A percentile compares a stretch with the other conserved stretches of the same genome.
These are phyloP conservation scores for Panthera uncia DNA, from an alignment of 2,113 vertebrate species.

Conservation along the genomic window DNA sequence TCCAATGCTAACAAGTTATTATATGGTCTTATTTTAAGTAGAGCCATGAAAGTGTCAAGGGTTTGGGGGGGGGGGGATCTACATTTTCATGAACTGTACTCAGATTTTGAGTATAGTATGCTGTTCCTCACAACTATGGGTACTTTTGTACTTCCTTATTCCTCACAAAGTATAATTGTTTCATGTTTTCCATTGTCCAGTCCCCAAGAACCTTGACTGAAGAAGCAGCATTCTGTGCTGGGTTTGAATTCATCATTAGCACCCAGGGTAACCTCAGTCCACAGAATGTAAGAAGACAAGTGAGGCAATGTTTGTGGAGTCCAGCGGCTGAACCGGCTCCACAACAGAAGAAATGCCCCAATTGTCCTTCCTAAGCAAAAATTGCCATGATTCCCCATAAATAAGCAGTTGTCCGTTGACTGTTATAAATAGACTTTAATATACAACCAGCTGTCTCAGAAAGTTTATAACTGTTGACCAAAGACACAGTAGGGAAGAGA, in stretches of 20 bases:
- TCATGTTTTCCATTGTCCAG: neutral
- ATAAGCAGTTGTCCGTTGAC: constrained; percentile 57
- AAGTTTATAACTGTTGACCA: constrained; percentile 63
- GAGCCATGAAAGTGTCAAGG: neutral
- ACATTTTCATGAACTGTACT: neutral
- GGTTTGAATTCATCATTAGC: constrained; percentile 31
- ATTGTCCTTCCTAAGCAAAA: constrained; percentile 69
- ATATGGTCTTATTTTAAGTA: constrained; percentile 8
- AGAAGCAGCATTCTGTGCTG: neutral
- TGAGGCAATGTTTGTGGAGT: neutral
- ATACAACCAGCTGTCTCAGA: constrained; percentile 57
- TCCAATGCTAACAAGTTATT: neutral
- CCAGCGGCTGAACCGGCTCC: neutral
- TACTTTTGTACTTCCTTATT: neutral
- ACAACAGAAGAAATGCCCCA: constrained; percentile 25
- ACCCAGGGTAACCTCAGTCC: neutral
- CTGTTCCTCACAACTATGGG: neutral
- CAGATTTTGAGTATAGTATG: neutral
- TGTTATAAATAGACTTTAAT: constrained; percentile 72
- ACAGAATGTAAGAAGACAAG: constrained; percentile 7
- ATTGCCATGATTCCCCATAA: constrained; percentile 35
- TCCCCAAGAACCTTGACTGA: constrained; percentile 36
- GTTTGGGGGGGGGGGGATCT: neutral
- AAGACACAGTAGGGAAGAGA: constrained; percentile 58
- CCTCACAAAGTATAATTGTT: constrained; percentile 46